Evolutionary conservation across 2,888 invertebrate species (phyloP), one percentile per base, ranked within the genome.

Genomic region (Spilarctia lutea): DNA sequence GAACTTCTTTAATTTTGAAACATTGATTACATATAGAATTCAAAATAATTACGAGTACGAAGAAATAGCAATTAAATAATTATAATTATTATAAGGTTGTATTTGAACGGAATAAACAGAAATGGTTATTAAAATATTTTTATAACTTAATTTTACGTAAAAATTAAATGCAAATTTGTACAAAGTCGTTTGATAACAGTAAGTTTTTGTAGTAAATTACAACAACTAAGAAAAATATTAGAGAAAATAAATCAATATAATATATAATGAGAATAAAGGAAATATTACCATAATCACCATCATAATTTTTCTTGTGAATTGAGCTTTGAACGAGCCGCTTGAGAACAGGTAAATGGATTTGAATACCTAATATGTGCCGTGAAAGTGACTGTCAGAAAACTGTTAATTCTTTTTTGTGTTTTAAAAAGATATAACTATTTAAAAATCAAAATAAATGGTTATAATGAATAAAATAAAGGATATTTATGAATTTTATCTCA

Each of bases 221-320:
- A 60, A 13, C 16, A 24, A 27, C 24, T 8, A 65, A 65, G 4
- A 45, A n/a, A 30, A 63, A 71, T 8, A 70, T 65, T 30, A 27
- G 6, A 45, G n/a, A 30, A 65, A 42, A 71, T 45, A 42, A 65
- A 71, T 45, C 30, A 35, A 0, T 60, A 10, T 42, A 63, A 60
- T 39, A 33, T 56, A 42, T 16, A 60, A 1, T 27, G 27, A 18
- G 39, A 39, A 27, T 70, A 35, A 52, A 65, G 48, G 13, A 60
- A 30, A 60, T n/a, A 67, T 72, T 72, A 72, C 10, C 63, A 68
- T 73, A 73, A 73, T 73, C 63, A 67, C 24, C 67, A 45, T 7
- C 2, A 20, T 20, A 20, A 60, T 72, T 68, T 67, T 3, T 45
- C 3, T 48, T 52, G 67, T 42, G 16, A 30, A 68, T 33, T n/a